Conservation (phyloP, 2,888 invertebrate species). For the Oscheius sp. region DNA sequence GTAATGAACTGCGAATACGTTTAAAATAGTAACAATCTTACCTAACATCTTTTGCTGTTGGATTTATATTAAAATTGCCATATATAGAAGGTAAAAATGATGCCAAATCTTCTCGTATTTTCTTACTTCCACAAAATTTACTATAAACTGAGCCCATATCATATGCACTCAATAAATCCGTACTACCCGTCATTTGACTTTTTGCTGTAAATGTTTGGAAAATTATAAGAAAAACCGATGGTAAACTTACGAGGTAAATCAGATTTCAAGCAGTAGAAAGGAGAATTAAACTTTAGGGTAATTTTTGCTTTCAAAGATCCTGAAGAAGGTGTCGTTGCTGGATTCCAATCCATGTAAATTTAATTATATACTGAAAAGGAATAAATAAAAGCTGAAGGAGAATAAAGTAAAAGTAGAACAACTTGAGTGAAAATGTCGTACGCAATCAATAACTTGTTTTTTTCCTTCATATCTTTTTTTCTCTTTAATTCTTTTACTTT, state of each 20-base stretch:
- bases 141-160: constrained; percentile 44
- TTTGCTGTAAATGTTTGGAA: constrained; percentile 37
- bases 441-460: too few relatives aligned
- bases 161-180: constrained; percentile 50
- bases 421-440: too few relatives aligned
- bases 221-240: background rate
- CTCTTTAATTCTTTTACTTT: too few relatives aligned
- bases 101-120: constrained; percentile 49
- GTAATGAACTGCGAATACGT: constrained; percentile 41
- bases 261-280: constrained; percentile 52
- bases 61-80: constrained; percentile 52
- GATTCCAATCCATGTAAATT: background rate
- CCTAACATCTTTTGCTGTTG: constrained; percentile 44
- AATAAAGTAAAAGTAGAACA: background rate
- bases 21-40: background rate
- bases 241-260: constrained; percentile 49
- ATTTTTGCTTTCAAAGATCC: constrained; percentile 47
- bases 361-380: background rate
- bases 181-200: constrained; percentile 48
- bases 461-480: too few relatives aligned
- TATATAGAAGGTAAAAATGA: constrained; percentile 60
- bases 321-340: constrained; percentile 18
- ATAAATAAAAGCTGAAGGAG: background rate
- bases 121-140: constrained; percentile 35
- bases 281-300: constrained; percentile 39